Evolutionary conservation across 2,888 invertebrate genomes (phyloP).

Genomic region (Leuctra nigra): DNA sequence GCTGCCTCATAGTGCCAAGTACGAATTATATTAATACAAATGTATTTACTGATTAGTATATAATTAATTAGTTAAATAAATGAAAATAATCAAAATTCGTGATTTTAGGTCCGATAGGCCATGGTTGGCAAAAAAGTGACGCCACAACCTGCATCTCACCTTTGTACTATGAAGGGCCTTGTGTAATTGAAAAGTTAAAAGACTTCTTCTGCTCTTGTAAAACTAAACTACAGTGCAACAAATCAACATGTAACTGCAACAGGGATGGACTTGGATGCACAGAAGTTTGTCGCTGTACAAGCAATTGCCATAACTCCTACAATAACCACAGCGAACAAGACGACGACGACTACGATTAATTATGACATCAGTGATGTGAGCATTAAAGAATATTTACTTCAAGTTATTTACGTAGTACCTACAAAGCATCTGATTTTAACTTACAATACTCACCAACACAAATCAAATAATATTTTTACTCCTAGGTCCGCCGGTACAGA

Average conservation of each 20-base stretch:
- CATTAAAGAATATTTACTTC: no score
- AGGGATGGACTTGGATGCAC: background rate
- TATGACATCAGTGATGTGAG: no score
- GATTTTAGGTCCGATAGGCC: background rate
- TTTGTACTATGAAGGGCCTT: background rate
- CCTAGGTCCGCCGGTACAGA: no score
- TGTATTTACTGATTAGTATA: background rate
- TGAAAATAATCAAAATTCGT: background rate
- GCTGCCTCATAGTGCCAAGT: background rate
- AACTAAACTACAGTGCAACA: background rate
- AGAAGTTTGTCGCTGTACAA: background rate
- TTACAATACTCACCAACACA: no score
- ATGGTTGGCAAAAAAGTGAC: background rate
- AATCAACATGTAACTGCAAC: background rate
- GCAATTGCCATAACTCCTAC: background rate
- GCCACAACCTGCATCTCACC: background rate
- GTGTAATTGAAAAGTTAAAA: background rate
- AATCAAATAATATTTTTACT: no score
- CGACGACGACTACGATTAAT: no score
- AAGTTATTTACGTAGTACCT: no score
- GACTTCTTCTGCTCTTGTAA: slow-evolving; percentile 3
- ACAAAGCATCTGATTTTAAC: no score
- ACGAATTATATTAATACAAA: background rate
- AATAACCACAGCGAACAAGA: no score
- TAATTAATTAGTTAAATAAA: background rate